These are phyloP conservation scores for Trisateles emortualis DNA, from an alignment of 2,888 invertebrate genomes.

Conservation along the genomic window DNA sequence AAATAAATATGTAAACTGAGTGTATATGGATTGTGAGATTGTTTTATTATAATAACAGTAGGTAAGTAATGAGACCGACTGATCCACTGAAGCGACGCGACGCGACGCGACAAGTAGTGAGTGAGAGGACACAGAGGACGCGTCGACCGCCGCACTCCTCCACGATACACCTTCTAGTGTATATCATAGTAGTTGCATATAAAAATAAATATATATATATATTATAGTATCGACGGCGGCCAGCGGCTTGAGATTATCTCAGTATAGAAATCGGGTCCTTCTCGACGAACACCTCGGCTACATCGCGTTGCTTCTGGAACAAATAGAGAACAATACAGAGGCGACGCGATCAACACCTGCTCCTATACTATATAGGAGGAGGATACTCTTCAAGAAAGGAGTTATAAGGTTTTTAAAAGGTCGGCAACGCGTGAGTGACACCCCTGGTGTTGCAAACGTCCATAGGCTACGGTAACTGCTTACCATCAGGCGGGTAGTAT, in stretches of 20 bases:
- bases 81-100: conserved; percentile 23
- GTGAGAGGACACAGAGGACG: conserved; percentile 9
- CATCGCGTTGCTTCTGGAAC: conserved; percentile 63
- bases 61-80: conserved; percentile 39
- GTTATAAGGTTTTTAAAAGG: too few relatives aligned
- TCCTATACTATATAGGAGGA: too few relatives aligned
- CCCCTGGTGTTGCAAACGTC: too few relatives aligned
- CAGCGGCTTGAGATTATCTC: conserved; percentile 32
- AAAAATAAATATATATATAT: conserved; percentile 55
- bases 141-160: not conserved
- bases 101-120: not conserved
- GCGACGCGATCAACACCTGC: not conserved
- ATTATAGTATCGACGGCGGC: conserved; percentile 23
- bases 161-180: not conserved
- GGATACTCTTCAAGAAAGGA: too few relatives aligned
- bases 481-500: too few relatives aligned
- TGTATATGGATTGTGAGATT: conserved; percentile 28
- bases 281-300: conserved; percentile 31
- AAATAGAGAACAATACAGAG: conserved; percentile 18
- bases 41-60: conserved; percentile 45
- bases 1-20: conserved; percentile 12
- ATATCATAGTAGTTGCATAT: conserved; percentile 24
- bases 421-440: too few relatives aligned
- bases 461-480: too few relatives aligned
- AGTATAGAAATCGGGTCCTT: conserved; percentile 35